A percentile compares a stretch with the other conserved stretches of the same genome.
These are phyloP conservation scores for Drosophila subquinaria DNA, from an alignment of 2,888 invertebrate species.

Conservation along the genomic window DNA sequence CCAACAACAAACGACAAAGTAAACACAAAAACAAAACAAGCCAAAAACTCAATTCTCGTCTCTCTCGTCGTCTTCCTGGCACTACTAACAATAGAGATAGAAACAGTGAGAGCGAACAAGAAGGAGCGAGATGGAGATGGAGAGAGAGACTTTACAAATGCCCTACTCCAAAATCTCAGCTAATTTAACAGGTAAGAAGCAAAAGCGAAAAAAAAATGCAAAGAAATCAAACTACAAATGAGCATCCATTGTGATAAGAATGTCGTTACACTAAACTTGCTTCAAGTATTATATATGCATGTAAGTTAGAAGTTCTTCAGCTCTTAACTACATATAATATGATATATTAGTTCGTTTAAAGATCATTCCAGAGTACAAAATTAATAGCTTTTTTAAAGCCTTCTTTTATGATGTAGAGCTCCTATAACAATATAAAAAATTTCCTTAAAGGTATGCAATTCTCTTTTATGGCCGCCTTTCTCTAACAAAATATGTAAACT, in stretches of 20 bases:
- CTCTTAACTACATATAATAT: not conserved
- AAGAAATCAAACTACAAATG: conserved; percentile 22
- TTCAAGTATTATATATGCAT: not conserved
- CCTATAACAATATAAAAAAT: not conserved
- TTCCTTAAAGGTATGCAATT: not conserved
- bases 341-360: not conserved
- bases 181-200: conserved; percentile 34
- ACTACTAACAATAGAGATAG: conserved; percentile 12
- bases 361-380: not conserved
- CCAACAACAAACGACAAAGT: conserved; percentile 73
- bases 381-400: not conserved
- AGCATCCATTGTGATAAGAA: conserved; percentile 11
- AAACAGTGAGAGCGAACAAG: not conserved
- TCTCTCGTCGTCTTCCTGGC: conserved; percentile 5
- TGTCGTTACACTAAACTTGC: conserved; percentile 1
- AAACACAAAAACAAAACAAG: conserved; percentile 72
- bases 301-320: not conserved
- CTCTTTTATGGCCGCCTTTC: not conserved
- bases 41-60: conserved; percentile 35
- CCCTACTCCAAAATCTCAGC: conserved; percentile 32
- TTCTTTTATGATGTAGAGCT: not conserved
- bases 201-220: conserved; percentile 2
- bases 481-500: too few species aligned
- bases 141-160: conserved; percentile 24
- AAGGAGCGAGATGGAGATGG: not conserved